These are phyloP conservation scores for Drosophila kurseongensis DNA, from an alignment of 1,140 invertebrate species.

Conservation along the genomic window DNA sequence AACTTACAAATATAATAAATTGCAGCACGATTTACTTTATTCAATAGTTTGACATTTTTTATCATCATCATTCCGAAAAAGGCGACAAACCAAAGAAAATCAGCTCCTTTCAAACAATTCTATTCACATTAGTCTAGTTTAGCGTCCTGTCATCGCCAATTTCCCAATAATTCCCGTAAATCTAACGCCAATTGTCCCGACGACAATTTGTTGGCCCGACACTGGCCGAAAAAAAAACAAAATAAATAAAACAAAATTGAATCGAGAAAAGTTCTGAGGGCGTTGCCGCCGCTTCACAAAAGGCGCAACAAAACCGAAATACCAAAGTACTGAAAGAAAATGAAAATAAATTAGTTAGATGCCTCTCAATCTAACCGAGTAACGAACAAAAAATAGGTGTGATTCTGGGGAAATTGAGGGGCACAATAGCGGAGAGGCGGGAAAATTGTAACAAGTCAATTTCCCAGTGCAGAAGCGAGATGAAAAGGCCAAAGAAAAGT, in stretches of 20 bases:
- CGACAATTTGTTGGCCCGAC: conserved; percentile 46
- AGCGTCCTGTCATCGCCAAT: conserved; percentile 41
- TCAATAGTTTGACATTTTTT: neutral
- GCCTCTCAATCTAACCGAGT: conserved; percentile 32
- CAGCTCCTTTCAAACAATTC: conserved; percentile 21
- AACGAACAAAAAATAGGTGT: conserved; percentile 52
- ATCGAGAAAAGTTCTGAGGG: conserved; percentile 31
- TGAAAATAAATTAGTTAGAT: conserved; percentile 28
- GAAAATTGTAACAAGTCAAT: conserved; percentile 71
- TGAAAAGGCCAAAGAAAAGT: conserved; percentile 24
- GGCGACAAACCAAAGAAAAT: conserved; percentile 4
- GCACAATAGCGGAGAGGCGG: conserved; percentile 7
- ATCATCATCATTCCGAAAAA: neutral
- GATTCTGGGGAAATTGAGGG: conserved; percentile 58
- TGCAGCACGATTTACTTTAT: neutral
- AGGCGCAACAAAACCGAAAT: conserved; percentile 24
- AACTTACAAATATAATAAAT: neutral
- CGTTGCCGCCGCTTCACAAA: conserved; percentile 33
- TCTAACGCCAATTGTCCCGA: conserved; percentile 24
- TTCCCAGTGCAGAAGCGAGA: conserved; percentile 29
- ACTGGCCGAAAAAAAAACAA: neutral
- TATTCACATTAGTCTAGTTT: conserved; percentile 49
- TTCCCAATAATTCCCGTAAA: conserved; percentile 46
- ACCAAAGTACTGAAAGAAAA: conserved; percentile 31
- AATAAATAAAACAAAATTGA: conserved; percentile 1